phyloP scores from a whole-genome alignment of 1,140 invertebrate genomes.

The Palaemon carinicauda region DNA sequence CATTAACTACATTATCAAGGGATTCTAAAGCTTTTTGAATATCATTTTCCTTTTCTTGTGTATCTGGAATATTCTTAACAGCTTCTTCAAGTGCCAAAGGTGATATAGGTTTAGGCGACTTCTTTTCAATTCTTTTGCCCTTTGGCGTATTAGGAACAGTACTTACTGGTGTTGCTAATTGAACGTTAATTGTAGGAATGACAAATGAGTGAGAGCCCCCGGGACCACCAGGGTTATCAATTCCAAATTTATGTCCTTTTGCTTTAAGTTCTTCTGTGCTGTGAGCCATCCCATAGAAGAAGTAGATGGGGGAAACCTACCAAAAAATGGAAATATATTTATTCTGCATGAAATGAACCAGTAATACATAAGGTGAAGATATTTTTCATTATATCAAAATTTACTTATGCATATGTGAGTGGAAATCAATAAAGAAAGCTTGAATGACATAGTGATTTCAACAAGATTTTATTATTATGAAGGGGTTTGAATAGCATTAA shows the following conservation, averaged over 20 bases:
- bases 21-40: no score
- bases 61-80: neutral
- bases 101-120: neutral
- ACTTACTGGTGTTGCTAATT: slow-evolving; percentile 20
- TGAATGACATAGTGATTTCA: no score
- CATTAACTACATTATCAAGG: no score
- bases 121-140: neutral
- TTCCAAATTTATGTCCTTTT: neutral
- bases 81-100: slow-evolving; percentile 10
- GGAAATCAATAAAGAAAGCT: no score
- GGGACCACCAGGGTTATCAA: neutral
- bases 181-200: slow-evolving; percentile 38
- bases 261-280: slow-evolving; percentile 68
- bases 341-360: no score
- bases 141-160: slow-evolving; percentile 9
- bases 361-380: no score
- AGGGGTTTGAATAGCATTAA: no score
- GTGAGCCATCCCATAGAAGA: slow-evolving; percentile 90
- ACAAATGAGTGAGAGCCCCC: neutral
- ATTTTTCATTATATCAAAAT: no score
- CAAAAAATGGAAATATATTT: no score
- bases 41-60: no score
- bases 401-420: no score
- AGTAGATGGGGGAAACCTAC: slow-evolving; percentile 84
- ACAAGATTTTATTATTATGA: no score